Evolutionary conservation across 2,797 vertebrate species (phyloP).

Genomic region (Gambelia wislizenii): DNA sequence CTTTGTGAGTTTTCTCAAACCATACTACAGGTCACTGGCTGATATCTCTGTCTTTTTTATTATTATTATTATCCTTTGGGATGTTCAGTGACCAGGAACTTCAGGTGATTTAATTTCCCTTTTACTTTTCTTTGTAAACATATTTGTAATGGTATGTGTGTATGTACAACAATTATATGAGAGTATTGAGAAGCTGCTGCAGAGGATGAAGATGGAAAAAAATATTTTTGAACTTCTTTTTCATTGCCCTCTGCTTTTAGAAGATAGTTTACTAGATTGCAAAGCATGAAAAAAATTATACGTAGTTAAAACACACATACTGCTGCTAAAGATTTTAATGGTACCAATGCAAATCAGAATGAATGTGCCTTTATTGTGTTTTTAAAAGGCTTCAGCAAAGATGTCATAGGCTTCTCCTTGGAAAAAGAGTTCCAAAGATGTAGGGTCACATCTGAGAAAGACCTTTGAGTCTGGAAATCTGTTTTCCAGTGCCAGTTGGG

Average conservation of each 20-base stretch:
- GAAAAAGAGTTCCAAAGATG: not conserved
- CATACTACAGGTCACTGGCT: constrained; percentile 8
- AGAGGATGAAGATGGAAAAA: not conserved
- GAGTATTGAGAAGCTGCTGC: accelerated
- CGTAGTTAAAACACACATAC: not conserved
- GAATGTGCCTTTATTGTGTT: not conserved
- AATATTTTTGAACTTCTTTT: not conserved
- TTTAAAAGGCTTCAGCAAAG: not conserved
- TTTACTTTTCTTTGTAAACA: not conserved
- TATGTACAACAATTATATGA: not conserved
- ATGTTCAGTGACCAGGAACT: constrained; percentile 44
- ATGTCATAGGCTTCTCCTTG: not conserved
- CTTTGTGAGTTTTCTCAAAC: constrained; percentile 55
- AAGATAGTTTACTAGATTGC: not conserved
- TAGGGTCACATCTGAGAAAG: not conserved
- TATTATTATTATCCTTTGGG: constrained; percentile 18
- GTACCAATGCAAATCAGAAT: not conserved
- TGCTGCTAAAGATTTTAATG: not conserved
- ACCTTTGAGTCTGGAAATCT: too few relatives aligned
- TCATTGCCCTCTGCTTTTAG: not conserved
- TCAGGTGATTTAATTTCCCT: not conserved
- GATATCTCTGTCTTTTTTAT: constrained; percentile 37
- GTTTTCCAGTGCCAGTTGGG: too few relatives aligned
- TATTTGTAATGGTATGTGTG: not conserved
- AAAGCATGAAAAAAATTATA: not conserved